Base-by-base conservation (phyloP, 2,888 invertebrate species). In the Hybos culiciformis region DNA sequence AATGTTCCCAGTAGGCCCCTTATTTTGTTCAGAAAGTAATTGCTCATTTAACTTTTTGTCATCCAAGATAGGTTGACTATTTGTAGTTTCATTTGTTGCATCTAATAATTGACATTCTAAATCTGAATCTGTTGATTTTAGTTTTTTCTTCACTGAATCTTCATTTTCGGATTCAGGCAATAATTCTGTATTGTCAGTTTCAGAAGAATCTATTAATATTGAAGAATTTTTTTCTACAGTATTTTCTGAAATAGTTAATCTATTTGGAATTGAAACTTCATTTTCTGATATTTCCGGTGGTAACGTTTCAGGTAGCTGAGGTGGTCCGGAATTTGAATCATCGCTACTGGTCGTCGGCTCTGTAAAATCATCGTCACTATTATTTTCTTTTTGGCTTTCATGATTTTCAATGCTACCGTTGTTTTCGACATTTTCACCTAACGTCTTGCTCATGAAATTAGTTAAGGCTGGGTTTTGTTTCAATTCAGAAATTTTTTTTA, bases 251-350 rank as follows among this genome's bases (percentile, higher is more conserved):
- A n/a, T n/a, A n/a, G n/a, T 43, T 50, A 48, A 41, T 44, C 43
- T 42, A 43, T 44, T n/a, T 43, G 9, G n/a, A 41, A 44, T n/a
- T n/a, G n/a, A n/a, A n/a, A 44, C 40, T 40, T 45, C 37, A 23
- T 3, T 17, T 14, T 17, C 20, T 17, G 32, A 23, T 21, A 43
- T n/a, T 32, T 29, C 15, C 14, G 58, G 57, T 40, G 58, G 57
- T 38, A 53, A 46, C 8, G 54, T 49, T 43, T 50, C 54, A 18
- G 59, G 57, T 36, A 58, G 50, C 43, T 53, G 51, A 9, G 60
- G 58, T 39, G 53, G 53, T 19, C 34, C 40, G 1, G 47, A 41
- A 21, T 37, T 40, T 5, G 39, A 34, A 18, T 47, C 45, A 36
- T 51, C 48, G 23, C 38, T 34, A 21, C 45, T 49, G 2, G 48